Base-by-base conservation (phyloP, 1,140 invertebrate genomes). In the Coenobita brevimanus region DNA sequence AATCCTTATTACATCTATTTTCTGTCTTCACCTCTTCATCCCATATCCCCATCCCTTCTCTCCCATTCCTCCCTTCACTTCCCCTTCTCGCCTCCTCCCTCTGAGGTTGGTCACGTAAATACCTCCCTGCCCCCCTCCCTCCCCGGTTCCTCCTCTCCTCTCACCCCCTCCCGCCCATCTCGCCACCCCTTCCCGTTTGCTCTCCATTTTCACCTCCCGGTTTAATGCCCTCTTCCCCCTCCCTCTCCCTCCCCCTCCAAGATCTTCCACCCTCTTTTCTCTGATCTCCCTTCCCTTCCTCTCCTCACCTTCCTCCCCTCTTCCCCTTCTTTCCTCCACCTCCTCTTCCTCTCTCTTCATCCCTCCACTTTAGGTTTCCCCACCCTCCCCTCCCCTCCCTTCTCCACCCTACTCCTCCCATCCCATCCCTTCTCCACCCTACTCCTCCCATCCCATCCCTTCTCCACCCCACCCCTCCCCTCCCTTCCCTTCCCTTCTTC, bases 371-470 rank as follows among this genome's bases (percentile, higher is more conserved):
- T 57, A 41, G 33, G 36, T 38, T 76, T 38, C 43, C 73, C 43
- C 73, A 41, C 73, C 43, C 73, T 76, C 73, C 21, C 73, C 43
- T 38, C 43, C 76, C 57, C 76, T 80, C 76, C 30, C 50, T 60
- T 27, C 57, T 24, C 33, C 76, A 1, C 3, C 13, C 1, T 50
- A 33, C 50, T 30, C 8, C 27, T 36, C 41, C 21, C 71, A 4
- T 33, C 13, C 71, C n/a, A 6, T 50, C 46, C 17, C 46, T 50
- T 17, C 17, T 17, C 17, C 46, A 8, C 46, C 17, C 46, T 50
- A 6, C 17, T 17, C 17, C 46, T 50, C 46, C 17, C 46, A 8
- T 17, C 17, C 46, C 17, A 6, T 50, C 46, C 17, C 46, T 50
- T 17, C 17, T 17, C 17, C 46, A 8, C 46, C 17, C 46, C 17